Evolutionary conservation across 2,888 invertebrate genomes (phyloP).

Genomic region (Archips xylosteana): DNA sequence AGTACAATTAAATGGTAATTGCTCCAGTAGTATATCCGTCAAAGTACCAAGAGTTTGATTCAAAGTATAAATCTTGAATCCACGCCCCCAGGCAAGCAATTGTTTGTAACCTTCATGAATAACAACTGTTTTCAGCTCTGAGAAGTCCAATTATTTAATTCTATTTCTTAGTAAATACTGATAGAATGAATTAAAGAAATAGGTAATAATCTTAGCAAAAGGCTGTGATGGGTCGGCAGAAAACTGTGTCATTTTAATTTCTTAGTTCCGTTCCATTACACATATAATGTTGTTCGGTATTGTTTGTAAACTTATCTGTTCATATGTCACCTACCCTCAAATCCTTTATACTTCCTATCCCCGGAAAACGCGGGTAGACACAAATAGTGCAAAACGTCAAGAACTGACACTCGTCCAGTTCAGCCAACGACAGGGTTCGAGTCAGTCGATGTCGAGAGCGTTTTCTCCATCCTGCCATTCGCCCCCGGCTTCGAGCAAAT

Average conservation of each 20-base stretch:
- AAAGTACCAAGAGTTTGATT: constrained; percentile 49
- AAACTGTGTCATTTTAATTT: neutral
- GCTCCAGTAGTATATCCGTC: constrained; percentile 49
- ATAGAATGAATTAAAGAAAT: neutral
- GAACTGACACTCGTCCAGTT: too few species aligned
- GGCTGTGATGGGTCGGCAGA: neutral
- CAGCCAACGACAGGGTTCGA: too few species aligned
- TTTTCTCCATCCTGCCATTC: too few species aligned
- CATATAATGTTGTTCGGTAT: too few species aligned
- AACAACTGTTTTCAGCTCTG: neutral
- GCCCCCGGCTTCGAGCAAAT: too few species aligned
- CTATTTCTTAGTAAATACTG: neutral
- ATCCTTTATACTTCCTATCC: too few species aligned
- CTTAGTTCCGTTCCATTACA: neutral
- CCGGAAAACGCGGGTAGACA: too few species aligned
- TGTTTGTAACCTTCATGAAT: constrained; percentile 39
- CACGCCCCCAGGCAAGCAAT: constrained; percentile 46
- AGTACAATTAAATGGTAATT: constrained; percentile 54
- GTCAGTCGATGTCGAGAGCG: too few species aligned
- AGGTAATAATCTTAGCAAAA: neutral
- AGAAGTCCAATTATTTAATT: neutral
- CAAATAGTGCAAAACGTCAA: too few species aligned
- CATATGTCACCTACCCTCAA: too few species aligned
- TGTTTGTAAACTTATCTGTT: too few species aligned
- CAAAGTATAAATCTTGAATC: constrained; percentile 49